These are phyloP conservation scores for Drosophila jambulina DNA, from an alignment of 1,140 invertebrate species.

Conservation along the genomic window DNA sequence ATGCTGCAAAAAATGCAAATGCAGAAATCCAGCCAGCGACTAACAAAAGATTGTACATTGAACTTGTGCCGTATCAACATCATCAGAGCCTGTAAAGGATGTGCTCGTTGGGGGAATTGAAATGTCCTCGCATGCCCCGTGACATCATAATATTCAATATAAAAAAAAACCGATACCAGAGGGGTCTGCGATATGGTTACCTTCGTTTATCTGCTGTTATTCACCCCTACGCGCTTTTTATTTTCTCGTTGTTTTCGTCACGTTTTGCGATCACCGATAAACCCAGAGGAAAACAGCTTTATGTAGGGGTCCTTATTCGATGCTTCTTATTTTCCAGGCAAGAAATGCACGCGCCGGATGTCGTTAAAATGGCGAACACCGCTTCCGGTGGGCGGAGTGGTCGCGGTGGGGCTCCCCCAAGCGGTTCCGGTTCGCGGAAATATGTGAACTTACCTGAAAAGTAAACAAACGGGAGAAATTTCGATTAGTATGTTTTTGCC, in stretches of 20 bases:
- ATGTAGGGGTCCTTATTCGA: constrained; percentile 10
- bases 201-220: constrained; percentile 58
- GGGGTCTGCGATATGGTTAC: constrained; percentile 56
- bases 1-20: constrained; percentile 46
- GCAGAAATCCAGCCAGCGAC: constrained; percentile 35
- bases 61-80: constrained; percentile 72
- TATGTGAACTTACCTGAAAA: constrained; percentile 78
- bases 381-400: constrained; percentile 36
- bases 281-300: constrained; percentile 49
- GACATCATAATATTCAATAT: constrained; percentile 73
- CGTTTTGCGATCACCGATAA: constrained; percentile 71
- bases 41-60: constrained; percentile 71
- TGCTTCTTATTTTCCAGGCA: constrained; percentile 28
- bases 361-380: constrained; percentile 68
- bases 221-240: constrained; percentile 27
- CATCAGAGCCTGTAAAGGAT: constrained; percentile 7
- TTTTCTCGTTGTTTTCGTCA: constrained; percentile 65
- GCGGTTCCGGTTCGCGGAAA: constrained; percentile 33
- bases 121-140: constrained; percentile 54
- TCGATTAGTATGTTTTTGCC: constrained; percentile 48
- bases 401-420: background rate
- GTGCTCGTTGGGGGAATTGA: constrained; percentile 44
- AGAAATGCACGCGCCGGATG: constrained; percentile 75
- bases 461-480: constrained; percentile 54
- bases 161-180: constrained; percentile 44